Percentiles rank a stretch among this genome's conserved stretches.
Evolutionary conservation across 1,140 invertebrate genomes (phyloP).

Genomic region (Megalopta genalis): DNA sequence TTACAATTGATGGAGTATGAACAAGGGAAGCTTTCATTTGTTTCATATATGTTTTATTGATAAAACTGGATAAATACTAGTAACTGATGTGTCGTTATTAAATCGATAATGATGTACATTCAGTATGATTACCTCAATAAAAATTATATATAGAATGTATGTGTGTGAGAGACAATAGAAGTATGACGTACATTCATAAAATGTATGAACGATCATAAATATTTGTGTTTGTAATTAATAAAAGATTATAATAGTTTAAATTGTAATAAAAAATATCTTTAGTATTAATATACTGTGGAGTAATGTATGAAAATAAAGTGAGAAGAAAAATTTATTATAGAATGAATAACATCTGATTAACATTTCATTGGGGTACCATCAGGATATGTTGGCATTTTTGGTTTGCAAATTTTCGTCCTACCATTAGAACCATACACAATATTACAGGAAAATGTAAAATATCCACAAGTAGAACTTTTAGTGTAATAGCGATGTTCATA

Average conservation of each 20-base stretch:
- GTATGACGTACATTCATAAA: constrained; percentile 33
- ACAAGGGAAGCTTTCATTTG: constrained; percentile 37
- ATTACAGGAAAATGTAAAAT: constrained; percentile 91
- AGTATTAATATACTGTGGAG: constrained; percentile 31
- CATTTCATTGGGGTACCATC: constrained; percentile 81
- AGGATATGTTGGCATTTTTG: constrained; percentile 83
- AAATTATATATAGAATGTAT: constrained; percentile 41
- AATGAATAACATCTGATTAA: constrained; percentile 48
- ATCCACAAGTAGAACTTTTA: constrained; percentile 91
- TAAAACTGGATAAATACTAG: constrained; percentile 58
- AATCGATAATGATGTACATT: constrained; percentile 43
- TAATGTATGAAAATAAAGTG: constrained; percentile 41
- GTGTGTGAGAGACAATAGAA: constrained; percentile 24
- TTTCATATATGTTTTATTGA: constrained; percentile 59
- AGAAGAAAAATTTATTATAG: constrained; percentile 1
- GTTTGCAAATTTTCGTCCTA: constrained; percentile 89
- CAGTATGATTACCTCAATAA: constrained; percentile 52
- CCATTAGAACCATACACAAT: constrained; percentile 88
- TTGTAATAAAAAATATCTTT: constrained; percentile 42
- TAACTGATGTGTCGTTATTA: constrained; percentile 45
- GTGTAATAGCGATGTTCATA: constrained; percentile 86
- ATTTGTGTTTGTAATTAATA: constrained; percentile 36
- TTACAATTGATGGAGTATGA: constrained; percentile 24
- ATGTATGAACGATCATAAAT: constrained; percentile 36
- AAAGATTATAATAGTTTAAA: constrained; percentile 27